Evolutionary conservation across 2,888 invertebrate species (phyloP), one percentile per base, ranked within the genome.

Genomic region (Cantharis rufa): DNA sequence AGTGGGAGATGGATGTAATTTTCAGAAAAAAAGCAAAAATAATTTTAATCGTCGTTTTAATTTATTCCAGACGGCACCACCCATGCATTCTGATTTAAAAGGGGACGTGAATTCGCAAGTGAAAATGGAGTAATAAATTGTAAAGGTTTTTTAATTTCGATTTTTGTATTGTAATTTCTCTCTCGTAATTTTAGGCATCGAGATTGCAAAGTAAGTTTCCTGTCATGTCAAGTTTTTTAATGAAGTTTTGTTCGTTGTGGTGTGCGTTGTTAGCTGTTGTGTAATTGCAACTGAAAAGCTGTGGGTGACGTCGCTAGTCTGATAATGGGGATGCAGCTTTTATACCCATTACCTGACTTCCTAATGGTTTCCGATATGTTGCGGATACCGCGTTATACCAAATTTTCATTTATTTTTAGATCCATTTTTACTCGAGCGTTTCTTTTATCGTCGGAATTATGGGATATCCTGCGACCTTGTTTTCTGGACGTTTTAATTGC

Each of bases 301-400:
- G 64, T 16, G 62, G 71, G 71, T 32, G 71, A 28, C n/a, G 48
- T 48, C 48, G 48, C n/a, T 48, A 48, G 48, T 63, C 62, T 63
- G 15, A 27, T 66, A 24, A 24, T 66, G 66, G 66, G 24, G 24
- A 66, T 18, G 24, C 21, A 62, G 27, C 62, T 18, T 27, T 70
- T 70, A 32, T 72, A 24, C 21, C 72, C 72, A 72, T 72, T 72
- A 72, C 72, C 72, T 72, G 72, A 66, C 72, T 72, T 72, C 72
- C 72, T 72, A 64, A 66, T 66, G 72, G 72, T 66, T 72, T 72
- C 66, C 72, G 66, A 66, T 71, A 71, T 71, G 71, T 71, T 21
- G 71, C 62, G 63, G 62, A 71, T 48, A 48, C 48, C 48, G 48
- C 48, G 48, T 48, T n/a, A 48, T 48, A 48, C 48, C 62, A 28